Evolutionary conservation across 92 coral and sea anemone species (phyloP), one percentile per base, ranked within the genome.

Genomic region (Micromussa lordhowensis): DNA sequence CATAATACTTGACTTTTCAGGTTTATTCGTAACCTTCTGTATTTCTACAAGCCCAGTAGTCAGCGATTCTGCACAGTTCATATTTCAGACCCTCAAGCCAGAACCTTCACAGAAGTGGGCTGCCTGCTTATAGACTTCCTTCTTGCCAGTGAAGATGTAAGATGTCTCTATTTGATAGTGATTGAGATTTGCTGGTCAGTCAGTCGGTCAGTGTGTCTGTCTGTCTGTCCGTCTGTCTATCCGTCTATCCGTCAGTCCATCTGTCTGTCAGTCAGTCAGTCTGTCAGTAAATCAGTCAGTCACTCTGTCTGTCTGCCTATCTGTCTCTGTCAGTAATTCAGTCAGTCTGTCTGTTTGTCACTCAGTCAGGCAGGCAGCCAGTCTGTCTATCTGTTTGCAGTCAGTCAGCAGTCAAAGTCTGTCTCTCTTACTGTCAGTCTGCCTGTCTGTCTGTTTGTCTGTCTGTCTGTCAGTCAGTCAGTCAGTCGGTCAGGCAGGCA

Each of bases 31-130:
- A 94, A 92, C 85, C 91, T 98, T 86, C 84, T 98, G 82, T 94
- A 94, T 64, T 96, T 94, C 86, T 98, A 93, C 94, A 96, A 96
- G 82, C 98, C 98, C n/a, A 91, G 95, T 79, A 91, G 97, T 32
- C 98, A 91, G 79, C 91, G 90, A 51, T 98, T 98, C 77, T 93
- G 99, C 85, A 90, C 93, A 13, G 95, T 96, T 21, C 92, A 93
- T 22, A 84, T 98, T 59, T 80, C 94, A 40, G 94, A 97, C 68
- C 93, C 92, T 28, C 94, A 86, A 71, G 95, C 99, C 8, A 93
- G 93, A 84, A 94, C 82, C 77, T 94, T 94, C 83, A 94, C 98
- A 13, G 92, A 97, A 61, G 93, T 96, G 21, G 99, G 98, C 12
- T 90, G 96, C 44, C 90, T 96, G n/a, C 92, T 96, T 66, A 88